phyloP scores from a whole-genome alignment of 2,888 invertebrate genomes.

The Hydropsyche betteni region DNA sequence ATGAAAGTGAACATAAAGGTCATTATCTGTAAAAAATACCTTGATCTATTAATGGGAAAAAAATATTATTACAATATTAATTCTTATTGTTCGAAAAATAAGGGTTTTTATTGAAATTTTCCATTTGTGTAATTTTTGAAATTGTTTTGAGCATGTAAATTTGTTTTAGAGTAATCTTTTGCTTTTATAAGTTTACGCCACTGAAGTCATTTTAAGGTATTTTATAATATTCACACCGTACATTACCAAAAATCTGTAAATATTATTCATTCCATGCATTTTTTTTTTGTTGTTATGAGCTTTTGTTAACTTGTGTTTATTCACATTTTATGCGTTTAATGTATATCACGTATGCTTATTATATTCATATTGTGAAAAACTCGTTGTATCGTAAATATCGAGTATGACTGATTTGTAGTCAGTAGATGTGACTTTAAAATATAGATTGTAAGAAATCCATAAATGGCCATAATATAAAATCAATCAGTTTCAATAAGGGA shows the following conservation, averaged over 20 bases:
- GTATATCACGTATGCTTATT: background rate
- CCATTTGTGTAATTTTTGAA: slow-evolving; percentile 23
- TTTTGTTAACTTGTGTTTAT: slow-evolving; percentile 11
- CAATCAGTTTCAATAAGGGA: background rate
- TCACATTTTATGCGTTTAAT: background rate
- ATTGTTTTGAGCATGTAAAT: background rate
- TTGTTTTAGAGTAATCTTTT: background rate
- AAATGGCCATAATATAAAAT: slow-evolving; percentile 23
- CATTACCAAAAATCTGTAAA: slow-evolving; percentile 5
- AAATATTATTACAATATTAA: slow-evolving; percentile 15
- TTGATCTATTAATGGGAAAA: slow-evolving; percentile 17
- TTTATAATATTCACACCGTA: background rate
- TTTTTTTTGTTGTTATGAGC: slow-evolving; percentile 10
- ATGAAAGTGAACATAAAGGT: slow-evolving; percentile 34
- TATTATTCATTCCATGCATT: background rate
- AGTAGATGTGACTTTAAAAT: slow-evolving; percentile 21
- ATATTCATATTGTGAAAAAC: slow-evolving; percentile 16
- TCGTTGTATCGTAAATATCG: slow-evolving; percentile 1
- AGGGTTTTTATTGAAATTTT: slow-evolving; percentile 33
- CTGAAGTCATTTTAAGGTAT: too few relatives aligned
- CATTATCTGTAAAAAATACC: slow-evolving; percentile 22
- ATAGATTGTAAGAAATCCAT: background rate
- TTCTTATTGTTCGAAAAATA: slow-evolving; percentile 29
- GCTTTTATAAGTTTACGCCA: background rate
- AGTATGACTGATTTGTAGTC: slow-evolving; percentile 29